These are phyloP conservation scores for Lysiphlebus fabarum DNA, from an alignment of 1,140 invertebrate species.

Conservation along the genomic window DNA sequence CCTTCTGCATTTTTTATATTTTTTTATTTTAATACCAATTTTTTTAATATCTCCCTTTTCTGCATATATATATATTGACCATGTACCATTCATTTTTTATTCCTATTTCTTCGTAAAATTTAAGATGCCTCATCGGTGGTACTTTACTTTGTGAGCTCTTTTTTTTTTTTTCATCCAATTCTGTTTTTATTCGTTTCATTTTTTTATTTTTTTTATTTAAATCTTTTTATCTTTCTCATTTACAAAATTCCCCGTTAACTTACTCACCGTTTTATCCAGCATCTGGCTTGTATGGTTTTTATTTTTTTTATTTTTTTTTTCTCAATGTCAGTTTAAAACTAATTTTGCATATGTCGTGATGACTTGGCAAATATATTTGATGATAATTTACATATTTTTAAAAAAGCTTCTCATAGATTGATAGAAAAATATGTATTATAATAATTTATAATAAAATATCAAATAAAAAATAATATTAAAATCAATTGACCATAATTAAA, in stretches of 20 bases:
- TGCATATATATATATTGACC: no score
- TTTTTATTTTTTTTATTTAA: constrained; percentile 4
- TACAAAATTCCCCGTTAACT: constrained; percentile 39
- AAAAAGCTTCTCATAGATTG: no score
- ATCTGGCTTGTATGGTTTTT: constrained; percentile 31
- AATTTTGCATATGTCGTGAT: no score
- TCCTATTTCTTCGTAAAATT: background rate
- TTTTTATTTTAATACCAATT: background rate
- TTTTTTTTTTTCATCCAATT: background rate
- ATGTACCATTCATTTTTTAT: no score
- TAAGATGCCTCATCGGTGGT: background rate
- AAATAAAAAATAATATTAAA: no score
- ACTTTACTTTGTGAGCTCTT: background rate
- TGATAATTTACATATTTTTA: no score
- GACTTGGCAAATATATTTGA: no score
- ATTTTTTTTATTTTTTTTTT: background rate
- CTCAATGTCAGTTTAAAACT: no score
- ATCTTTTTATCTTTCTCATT: constrained; percentile 25
- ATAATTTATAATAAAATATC: no score
- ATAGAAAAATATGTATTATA: no score
- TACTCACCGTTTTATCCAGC: constrained; percentile 38
- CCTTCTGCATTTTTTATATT: constrained; percentile 9
- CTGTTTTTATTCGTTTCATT: constrained; percentile 19
- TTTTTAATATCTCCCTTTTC: background rate
- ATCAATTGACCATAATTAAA: no score